Conservation (phyloP, 2,113 vertebrate genomes). For the Siphamia tubifer region DNA sequence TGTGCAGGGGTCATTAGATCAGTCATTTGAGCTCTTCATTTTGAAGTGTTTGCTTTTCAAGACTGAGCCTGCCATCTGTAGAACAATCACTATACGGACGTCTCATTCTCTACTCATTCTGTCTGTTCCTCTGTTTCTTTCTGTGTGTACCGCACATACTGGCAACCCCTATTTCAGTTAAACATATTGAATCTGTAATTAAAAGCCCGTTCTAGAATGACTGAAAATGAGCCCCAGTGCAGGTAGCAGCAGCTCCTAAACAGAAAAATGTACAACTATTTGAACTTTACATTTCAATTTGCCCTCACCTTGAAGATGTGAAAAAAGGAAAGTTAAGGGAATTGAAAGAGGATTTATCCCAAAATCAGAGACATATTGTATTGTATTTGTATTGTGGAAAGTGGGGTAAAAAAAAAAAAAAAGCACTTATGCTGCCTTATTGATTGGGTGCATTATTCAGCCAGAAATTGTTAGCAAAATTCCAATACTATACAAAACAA, state of each 20-base stretch:
- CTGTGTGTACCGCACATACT: slow-evolving; percentile 17
- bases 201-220: slow-evolving; percentile 36
- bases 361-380: too few relatives aligned
- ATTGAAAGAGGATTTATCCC: too few relatives aligned
- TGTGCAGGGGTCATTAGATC: slow-evolving; percentile 55
- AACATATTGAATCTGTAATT: slow-evolving; percentile 23
- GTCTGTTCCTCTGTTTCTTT: background rate
- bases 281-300: too few relatives aligned
- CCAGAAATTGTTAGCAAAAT: too few relatives aligned
- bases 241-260: background rate
- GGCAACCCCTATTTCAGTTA: background rate
- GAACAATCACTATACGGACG: slow-evolving; percentile 51
- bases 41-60: slow-evolving; percentile 79
- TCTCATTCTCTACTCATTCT: background rate
- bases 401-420: too few relatives aligned
- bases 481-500: too few relatives aligned
- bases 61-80: slow-evolving; percentile 56
- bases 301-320: too few relatives aligned
- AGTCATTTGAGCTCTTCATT: slow-evolving; percentile 79
- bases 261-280: too few relatives aligned
- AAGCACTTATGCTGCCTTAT: too few relatives aligned
- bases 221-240: background rate
- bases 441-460: too few relatives aligned
- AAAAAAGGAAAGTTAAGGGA: too few relatives aligned
- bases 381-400: too few relatives aligned